Conservation (phyloP, 2,797 vertebrate genomes). For the Cirrhinus molitorella region DNA sequence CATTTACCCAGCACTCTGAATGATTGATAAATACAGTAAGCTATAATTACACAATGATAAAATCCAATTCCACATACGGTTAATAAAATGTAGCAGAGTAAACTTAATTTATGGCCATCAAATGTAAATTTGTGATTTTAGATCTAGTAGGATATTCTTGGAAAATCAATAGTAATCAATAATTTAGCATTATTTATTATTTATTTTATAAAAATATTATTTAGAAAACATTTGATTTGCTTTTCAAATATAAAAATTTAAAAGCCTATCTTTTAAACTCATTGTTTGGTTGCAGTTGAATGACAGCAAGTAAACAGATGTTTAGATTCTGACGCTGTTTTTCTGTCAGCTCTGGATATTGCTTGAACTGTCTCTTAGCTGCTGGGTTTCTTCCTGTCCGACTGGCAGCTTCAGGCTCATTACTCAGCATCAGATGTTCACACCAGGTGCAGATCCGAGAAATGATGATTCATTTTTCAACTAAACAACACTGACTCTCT, state of each 20-base stretch:
- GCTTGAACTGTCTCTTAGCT: neutral
- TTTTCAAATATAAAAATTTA: neutral
- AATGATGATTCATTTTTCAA: conserved; percentile 16
- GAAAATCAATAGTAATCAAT: too few relatives aligned
- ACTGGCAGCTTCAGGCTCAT: conserved; percentile 20
- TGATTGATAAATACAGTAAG: neutral
- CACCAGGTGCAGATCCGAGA: conserved; percentile 18
- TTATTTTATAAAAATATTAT: too few relatives aligned
- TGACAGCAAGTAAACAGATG: conserved; percentile 4
- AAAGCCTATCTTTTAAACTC: too few relatives aligned
- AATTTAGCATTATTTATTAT: too few relatives aligned
- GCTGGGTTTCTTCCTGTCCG: neutral
- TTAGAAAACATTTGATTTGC: neutral
- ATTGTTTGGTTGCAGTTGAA: too few relatives aligned
- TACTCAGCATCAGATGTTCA: conserved; percentile 42
- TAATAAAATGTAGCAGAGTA: too few relatives aligned
- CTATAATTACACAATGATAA: too few relatives aligned
- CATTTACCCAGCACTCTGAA: neutral
- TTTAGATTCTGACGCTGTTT: neutral
- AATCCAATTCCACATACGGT: too few relatives aligned
- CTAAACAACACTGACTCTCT: conserved; percentile 13
- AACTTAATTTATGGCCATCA: neutral
- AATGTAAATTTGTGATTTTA: neutral
- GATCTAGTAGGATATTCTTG: neutral
- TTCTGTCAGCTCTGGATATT: neutral